phyloP scores from a whole-genome alignment of 2,797 vertebrate species.

The Brachymystax lenok region DNA sequence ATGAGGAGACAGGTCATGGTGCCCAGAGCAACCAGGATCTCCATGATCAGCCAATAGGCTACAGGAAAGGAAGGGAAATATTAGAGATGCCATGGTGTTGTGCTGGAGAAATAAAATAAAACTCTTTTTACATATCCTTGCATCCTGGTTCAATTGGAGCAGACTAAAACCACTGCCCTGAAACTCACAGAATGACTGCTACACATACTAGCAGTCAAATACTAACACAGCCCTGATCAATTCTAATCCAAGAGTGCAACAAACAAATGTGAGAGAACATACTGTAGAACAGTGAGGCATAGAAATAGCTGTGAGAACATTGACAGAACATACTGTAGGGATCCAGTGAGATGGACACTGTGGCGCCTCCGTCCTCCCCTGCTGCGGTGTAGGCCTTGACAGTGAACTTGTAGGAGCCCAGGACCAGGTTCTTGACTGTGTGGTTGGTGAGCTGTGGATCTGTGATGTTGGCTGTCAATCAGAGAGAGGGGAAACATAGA shows the following conservation, averaged over 20 bases:
- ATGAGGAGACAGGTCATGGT: conserved; percentile 77
- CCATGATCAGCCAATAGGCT: conserved; percentile 86
- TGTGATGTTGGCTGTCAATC: conserved; percentile 64
- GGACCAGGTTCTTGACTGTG: conserved; percentile 55
- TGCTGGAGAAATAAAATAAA: background rate
- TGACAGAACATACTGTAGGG: conserved; percentile 57
- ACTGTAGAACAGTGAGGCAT: no score
- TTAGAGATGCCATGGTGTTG: conserved; percentile 1
- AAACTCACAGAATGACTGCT: conserved; percentile 24
- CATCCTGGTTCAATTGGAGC: background rate
- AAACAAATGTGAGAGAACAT: no score
- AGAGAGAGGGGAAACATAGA: conserved; percentile 1
- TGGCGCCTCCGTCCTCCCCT: conserved; percentile 69
- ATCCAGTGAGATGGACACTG: conserved; percentile 62
- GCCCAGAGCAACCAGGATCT: conserved; percentile 85
- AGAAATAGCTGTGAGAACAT: no score
- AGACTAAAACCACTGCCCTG: background rate
- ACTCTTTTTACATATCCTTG: background rate
- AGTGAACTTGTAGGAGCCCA: conserved; percentile 70
- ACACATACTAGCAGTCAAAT: background rate
- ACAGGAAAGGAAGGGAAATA: conserved; percentile 19
- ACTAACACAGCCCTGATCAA: background rate
- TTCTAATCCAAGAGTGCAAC: background rate
- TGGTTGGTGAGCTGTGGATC: conserved; percentile 51
- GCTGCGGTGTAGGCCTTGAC: conserved; percentile 76